Evolutionary conservation across 2,797 vertebrate genomes (phyloP), one percentile per base, ranked within the genome.

Genomic region (Macroramphosus scolopax): DNA sequence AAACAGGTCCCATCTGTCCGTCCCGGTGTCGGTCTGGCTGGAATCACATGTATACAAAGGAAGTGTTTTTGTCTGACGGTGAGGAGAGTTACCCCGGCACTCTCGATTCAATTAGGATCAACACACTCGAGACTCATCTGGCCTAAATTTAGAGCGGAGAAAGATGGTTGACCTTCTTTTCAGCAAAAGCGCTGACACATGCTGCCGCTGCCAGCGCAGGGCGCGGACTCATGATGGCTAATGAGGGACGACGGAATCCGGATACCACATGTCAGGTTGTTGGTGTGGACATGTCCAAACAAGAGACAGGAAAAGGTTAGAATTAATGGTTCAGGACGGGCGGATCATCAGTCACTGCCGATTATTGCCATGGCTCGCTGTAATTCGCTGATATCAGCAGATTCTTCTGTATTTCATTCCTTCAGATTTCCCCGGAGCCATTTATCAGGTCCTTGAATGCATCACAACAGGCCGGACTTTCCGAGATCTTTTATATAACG

Each of bases 151-250:
- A 33, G 7, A 26, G 41, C 33, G 39, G 52, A 67, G 72, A 78
- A 63, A 81, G 72, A 79, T 68, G 54, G 59, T 58, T 73, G 68
- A 85, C 72, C 75, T 82, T 77, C 63, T 55, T 34, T 80, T 86
- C 56, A 64, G 32, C 40, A 62, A 51, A 62, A 40, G 24, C 44
- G 14, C 62, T 60, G 44, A 67, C 30, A 50, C 24, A 43, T 37
- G 37, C 42, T 42, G 42, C 20, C 53, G 6, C 54, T 61, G 67
- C 72, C 64, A 64, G 31, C 16, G 31, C 40, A 59, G 67, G 67
- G 64, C 52, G 63, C 70, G 63, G 54, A 67, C 65, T 3, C 20
- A 15, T 24, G 24, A 56, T 34, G 24, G 42, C 32, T 53, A 41
- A 49, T 51, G 45, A 48, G 25, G 32, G 39, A 40, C 36, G 44